Evolutionary conservation across 2,888 invertebrate genomes (phyloP).

Genomic region (Apoderus coryli): DNA sequence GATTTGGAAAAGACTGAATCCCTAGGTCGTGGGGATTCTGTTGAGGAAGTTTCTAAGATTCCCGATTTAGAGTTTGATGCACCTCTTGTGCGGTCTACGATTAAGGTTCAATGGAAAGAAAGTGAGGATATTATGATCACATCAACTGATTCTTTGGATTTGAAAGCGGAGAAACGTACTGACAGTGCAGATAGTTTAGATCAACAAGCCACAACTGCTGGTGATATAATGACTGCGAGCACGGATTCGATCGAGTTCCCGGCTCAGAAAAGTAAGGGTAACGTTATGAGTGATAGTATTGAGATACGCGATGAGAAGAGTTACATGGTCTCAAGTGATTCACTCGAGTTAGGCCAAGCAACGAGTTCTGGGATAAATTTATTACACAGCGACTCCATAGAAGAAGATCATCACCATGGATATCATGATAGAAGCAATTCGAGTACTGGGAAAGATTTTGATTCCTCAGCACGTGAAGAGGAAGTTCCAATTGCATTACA

Average conservation of each 20-base stretch:
- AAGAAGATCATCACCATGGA: slow-evolving; percentile 31
- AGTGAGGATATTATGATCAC: slow-evolving; percentile 40
- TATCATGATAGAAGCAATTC: slow-evolving; percentile 34
- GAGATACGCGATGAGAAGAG: slow-evolving; percentile 32
- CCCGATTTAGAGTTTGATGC: slow-evolving; percentile 37
- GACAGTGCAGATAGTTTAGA: slow-evolving; percentile 57
- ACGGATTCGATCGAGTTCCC: slow-evolving; percentile 40
- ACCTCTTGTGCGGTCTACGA: slow-evolving; percentile 27
- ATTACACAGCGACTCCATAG: slow-evolving; percentile 34
- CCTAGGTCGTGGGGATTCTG: slow-evolving; percentile 36
- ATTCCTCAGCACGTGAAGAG: slow-evolving; percentile 33
- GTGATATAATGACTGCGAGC: slow-evolving; percentile 41
- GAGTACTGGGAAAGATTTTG: slow-evolving; percentile 35
- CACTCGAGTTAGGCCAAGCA: slow-evolving; percentile 32
- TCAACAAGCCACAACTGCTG: slow-evolving; percentile 39
- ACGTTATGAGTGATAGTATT: slow-evolving; percentile 41
- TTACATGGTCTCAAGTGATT: slow-evolving; percentile 37
- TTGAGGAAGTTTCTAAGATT: slow-evolving; percentile 38
- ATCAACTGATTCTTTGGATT: slow-evolving; percentile 49
- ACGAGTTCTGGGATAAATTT: slow-evolving; percentile 24
- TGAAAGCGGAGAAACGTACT: slow-evolving; percentile 36
- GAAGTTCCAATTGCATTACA: slow-evolving; percentile 16
- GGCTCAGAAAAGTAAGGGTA: slow-evolving; percentile 26
- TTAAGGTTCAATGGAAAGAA: slow-evolving; percentile 32
- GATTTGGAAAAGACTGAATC: slow-evolving; percentile 42